Conservation (phyloP, 2,113 vertebrate genomes). For the Brachionichthys hirsutus region DNA sequence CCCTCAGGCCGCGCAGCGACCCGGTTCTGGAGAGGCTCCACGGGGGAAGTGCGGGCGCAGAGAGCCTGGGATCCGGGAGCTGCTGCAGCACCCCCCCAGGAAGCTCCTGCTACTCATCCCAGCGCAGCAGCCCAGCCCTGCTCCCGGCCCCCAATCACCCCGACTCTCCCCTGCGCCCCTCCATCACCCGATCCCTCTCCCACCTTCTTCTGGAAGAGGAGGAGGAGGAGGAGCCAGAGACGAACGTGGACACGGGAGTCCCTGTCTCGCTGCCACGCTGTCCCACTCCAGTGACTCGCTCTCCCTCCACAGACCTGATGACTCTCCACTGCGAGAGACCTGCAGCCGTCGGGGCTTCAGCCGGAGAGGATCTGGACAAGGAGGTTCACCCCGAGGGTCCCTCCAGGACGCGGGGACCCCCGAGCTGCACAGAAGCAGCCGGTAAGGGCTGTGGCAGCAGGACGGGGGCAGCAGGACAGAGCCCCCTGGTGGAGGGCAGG, state of each 20-base stretch:
- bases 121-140: slow-evolving; percentile 47
- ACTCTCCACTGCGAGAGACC: slow-evolving; percentile 36
- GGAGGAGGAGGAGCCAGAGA: slow-evolving; percentile 77
- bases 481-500: slow-evolving; percentile 31
- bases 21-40: slow-evolving; percentile 46
- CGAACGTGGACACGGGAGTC: slow-evolving; percentile 86
- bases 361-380: slow-evolving; percentile 50
- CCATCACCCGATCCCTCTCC: slow-evolving; percentile 35
- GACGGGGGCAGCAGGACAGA: slow-evolving; percentile 23
- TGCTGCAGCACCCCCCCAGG: slow-evolving; percentile 58
- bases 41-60: slow-evolving; percentile 28
- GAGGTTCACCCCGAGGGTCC: slow-evolving; percentile 28
- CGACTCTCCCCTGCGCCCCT: slow-evolving; percentile 39
- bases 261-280: slow-evolving; percentile 11
- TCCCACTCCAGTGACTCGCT: slow-evolving; percentile 28
- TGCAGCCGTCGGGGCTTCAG: slow-evolving; percentile 51
- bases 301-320: slow-evolving; percentile 50
- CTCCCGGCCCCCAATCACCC: slow-evolving; percentile 27
- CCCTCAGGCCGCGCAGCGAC: slow-evolving; percentile 39
- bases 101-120: slow-evolving; percentile 56
- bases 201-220: slow-evolving; percentile 51
- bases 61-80: slow-evolving; percentile 43
- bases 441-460: slow-evolving; percentile 11
- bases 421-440: slow-evolving; percentile 7
- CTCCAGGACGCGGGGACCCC: slow-evolving; percentile 31